Evolutionary conservation across 2,888 invertebrate species (phyloP), one percentile per base, ranked within the genome.

Genomic region (Metopia argyrocephala): DNA sequence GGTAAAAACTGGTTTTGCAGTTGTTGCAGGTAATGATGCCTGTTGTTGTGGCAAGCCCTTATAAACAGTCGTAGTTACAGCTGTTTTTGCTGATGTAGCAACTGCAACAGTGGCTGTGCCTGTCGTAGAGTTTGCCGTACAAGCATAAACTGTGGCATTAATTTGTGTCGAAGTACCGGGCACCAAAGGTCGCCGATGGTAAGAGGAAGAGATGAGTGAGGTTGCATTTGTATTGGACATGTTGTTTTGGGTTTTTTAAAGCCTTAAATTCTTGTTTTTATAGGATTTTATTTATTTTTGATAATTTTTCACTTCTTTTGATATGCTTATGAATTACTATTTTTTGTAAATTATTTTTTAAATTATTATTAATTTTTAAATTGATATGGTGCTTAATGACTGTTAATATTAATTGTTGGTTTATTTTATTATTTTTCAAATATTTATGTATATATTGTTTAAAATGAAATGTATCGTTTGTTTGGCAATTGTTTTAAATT

Each of bases 91-190:
- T 15, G 69, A 20, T 45, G 69, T 21, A 48, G 48, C 68, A 27
- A 46, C 25, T 20, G 69, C 57, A 15, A 15, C 38, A 12, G 38
- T 15, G 38, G 56, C 9, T 28, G 61, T 54, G 27, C 65, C n/a
- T 9, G 76, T 59, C 9, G 65, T 5, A 69, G 79, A 52, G 54
- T 70, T 61, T n/a, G 23, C 23, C 6, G 62, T 25, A 28, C 69
- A 65, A 69, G 45, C 38, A 20, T 56, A 2, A 20, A 78, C 74
- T 18, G 76, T 48, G 20, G 76, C 64, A 20, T 82, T 59, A 9
- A 88, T 84, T 68, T 86, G 86, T 71, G 86, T 85, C 21, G 88
- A 88, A n/a, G 84, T 80, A n/a, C 88, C 88, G 18, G 88, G 87
- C 50, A 85, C 86, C 78, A 85, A 46, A 20, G 57, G 78, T 15